Percentiles rank a stretch among this genome's conserved stretches.
phyloP scores from a whole-genome alignment of 1,140 invertebrate genomes.

The Drosophila sturtevanti region DNA sequence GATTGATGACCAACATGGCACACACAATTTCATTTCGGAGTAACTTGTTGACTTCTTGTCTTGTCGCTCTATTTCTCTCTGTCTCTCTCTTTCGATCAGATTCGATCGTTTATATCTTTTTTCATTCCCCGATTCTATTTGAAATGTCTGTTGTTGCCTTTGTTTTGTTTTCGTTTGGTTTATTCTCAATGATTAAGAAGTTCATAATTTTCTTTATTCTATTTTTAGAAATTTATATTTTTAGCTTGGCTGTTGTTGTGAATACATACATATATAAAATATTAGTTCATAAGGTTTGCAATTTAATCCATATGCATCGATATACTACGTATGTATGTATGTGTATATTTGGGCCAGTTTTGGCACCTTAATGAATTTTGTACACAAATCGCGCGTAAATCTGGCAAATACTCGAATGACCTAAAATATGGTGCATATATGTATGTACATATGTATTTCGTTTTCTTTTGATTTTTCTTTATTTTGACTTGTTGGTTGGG shows the following conservation, averaged over 20 bases:
- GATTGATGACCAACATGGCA: constrained; percentile 54
- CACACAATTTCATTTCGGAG: constrained; percentile 49
- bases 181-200: too few species aligned
- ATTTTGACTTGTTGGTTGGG: constrained; percentile 15
- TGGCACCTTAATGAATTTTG: neutral
- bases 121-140: constrained; percentile 4
- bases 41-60: constrained; percentile 4
- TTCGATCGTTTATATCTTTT: constrained; percentile 22
- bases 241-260: too few species aligned
- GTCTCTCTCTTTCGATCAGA: constrained; percentile 25
- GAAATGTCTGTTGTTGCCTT: neutral
- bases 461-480: constrained; percentile 24
- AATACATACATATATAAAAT: neutral
- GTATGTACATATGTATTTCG: neutral
- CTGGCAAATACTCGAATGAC: constrained; percentile 32
- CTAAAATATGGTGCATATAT: constrained; percentile 31
- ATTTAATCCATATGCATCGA: neutral
- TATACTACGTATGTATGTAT: neutral
- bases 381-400: too few species aligned
- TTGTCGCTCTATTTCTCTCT: neutral
- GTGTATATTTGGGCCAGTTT: neutral
- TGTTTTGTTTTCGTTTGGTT: too few species aligned
- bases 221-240: neutral
- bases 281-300: neutral
- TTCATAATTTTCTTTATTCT: neutral